These are phyloP conservation scores for Salticus scenicus DNA, from an alignment of 2,888 invertebrate species.

Conservation along the genomic window DNA sequence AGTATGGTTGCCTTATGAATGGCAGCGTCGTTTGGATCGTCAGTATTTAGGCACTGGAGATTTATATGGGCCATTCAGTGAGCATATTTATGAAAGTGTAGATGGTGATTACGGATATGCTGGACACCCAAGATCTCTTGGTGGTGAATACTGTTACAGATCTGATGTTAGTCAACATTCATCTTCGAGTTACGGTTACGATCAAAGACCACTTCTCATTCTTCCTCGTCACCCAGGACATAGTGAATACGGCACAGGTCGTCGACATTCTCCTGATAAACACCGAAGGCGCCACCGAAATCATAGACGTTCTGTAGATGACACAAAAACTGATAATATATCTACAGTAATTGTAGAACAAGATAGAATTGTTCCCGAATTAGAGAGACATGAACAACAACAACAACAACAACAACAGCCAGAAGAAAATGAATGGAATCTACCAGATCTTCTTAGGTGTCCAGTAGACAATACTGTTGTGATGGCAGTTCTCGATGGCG, in stretches of 20 bases:
- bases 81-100: conserved; percentile 72
- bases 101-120: conserved; percentile 70
- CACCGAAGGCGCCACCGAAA: conserved; percentile 48
- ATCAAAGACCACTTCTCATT: conserved; percentile 70
- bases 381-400: conserved; percentile 31
- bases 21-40: conserved; percentile 62
- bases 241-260: conserved; percentile 42
- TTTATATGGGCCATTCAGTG: conserved; percentile 75
- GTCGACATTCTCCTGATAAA: conserved; percentile 58
- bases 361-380: conserved; percentile 31
- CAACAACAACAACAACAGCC: too few relatives aligned
- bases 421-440: conserved; percentile 53
- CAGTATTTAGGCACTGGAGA: conserved; percentile 65
- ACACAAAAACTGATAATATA: conserved; percentile 45
- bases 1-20: conserved; percentile 66
- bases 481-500: conserved; percentile 71
- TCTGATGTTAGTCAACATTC: conserved; percentile 71
- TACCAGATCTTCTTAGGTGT: conserved; percentile 63
- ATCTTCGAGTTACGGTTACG: conserved; percentile 71
- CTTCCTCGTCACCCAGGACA: conserved; percentile 58
- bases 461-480: conserved; percentile 68
- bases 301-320: conserved; percentile 55
- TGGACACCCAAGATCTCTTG: conserved; percentile 59
- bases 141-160: conserved; percentile 66
- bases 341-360: conserved; percentile 51